Base-by-base conservation (phyloP, 92 coral and sea anemone genomes). In the Galaxea fascicularis region DNA sequence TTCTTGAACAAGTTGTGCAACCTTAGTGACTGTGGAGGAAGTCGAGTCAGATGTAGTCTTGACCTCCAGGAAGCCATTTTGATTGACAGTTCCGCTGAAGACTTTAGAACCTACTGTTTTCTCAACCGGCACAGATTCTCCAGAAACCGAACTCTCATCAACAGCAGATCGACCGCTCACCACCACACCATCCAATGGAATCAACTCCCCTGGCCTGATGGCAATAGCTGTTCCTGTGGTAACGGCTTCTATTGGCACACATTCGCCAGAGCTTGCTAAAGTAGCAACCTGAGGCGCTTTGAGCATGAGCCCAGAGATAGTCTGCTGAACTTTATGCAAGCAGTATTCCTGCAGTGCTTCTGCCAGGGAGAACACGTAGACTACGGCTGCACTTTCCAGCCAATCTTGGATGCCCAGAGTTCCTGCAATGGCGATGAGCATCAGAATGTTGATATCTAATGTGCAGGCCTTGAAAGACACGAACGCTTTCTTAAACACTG, bases 341-440 rank as follows among this genome's bases (percentile, higher is more conserved):
- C 95, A 93, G 57, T 81, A 86, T 28, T 95, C 90, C 72, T 97
- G 95, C 76, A 97, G 71, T 44, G 83, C 95, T 15, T 89, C 95
- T 3, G 99, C 97, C 27, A 94, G 70, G 1, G 95, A 93, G 70
- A 94, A 97, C 59, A 97, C 97, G 77, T 86, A 97, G 15, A 97
- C 98, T 30, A 97, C 99, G 24, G 98, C 93, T 0, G 99, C 99
- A 27, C 99, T 98, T 47, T 97, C 99, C 18, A 97, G 87, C 97
- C 97, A 97, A 18, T 97, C 99, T 26, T 88, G 73, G 27, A 97
- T 88, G 45, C 88, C 95, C 51, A 94, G 74, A 35, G 99, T 97
- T 52, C 99, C 99, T 25, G 89, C 92, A 52, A 97, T 89, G 74
- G 99, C 98, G 26, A 97, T 91, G 13, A 95, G 86, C 82, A 97